Evolutionary conservation across 2,113 vertebrate species (phyloP).

Genomic region (Larimichthys polyactis): DNA sequence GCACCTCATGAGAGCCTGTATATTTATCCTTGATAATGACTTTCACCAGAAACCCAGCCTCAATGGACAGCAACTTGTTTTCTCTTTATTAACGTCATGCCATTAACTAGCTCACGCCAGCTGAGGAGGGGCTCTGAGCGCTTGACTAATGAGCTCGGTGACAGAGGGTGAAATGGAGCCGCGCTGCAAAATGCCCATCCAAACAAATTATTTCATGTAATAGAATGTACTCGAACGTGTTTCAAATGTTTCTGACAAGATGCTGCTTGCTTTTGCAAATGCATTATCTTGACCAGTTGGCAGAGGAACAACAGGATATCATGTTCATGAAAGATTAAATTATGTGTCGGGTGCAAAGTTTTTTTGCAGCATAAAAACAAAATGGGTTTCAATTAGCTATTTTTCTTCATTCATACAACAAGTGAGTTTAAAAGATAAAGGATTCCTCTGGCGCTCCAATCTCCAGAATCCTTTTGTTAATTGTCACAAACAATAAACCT

Average conservation of each 20-base stretch:
- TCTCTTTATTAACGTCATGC: slow-evolving; percentile 54
- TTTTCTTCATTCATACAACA: neutral
- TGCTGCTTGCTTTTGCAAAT: neutral
- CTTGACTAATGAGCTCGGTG: slow-evolving; percentile 56
- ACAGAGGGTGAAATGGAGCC: slow-evolving; percentile 41
- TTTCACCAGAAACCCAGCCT: slow-evolving; percentile 68
- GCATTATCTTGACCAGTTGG: neutral
- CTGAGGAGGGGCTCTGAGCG: slow-evolving; percentile 29
- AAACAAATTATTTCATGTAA: slow-evolving; percentile 32
- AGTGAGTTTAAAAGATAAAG: neutral
- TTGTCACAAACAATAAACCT: neutral
- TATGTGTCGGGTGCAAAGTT: neutral
- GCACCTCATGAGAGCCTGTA: slow-evolving; percentile 58
- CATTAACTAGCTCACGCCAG: slow-evolving; percentile 56
- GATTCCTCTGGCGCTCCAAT: fast-evolving
- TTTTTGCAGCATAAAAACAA: neutral
- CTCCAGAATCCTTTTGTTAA: neutral
- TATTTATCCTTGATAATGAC: slow-evolving; percentile 79
- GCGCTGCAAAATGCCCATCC: slow-evolving; percentile 38
- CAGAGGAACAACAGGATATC: neutral
- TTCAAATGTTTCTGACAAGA: neutral
- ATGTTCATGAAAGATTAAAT: neutral
- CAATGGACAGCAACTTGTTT: slow-evolving; percentile 47
- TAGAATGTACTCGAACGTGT: neutral
- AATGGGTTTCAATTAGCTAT: neutral